These are phyloP conservation scores for Drosophila phalerata DNA, from an alignment of 2,888 invertebrate species.

Conservation along the genomic window DNA sequence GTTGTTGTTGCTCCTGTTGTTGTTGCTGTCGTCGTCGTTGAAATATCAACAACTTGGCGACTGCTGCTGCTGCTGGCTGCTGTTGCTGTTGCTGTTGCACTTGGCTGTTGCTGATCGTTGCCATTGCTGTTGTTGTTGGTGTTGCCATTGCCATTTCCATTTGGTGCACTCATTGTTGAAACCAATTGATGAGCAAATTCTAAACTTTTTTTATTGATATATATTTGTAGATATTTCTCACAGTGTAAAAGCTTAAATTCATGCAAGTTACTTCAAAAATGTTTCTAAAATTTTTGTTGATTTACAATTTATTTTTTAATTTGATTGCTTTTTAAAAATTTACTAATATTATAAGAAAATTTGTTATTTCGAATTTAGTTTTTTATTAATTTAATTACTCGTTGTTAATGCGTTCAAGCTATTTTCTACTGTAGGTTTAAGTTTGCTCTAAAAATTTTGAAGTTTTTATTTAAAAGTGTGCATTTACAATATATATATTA, in stretches of 20 bases:
- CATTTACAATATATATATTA: background rate
- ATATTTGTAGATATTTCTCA: conserved; percentile 15
- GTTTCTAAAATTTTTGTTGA: conserved; percentile 3
- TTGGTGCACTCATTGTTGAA: conserved; percentile 31
- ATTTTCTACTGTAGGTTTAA: background rate
- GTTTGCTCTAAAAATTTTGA: background rate
- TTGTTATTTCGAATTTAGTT: conserved; percentile 8
- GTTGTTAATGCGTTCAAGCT: conserved; percentile 24
- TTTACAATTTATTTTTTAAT: background rate
- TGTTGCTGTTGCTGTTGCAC: conserved; percentile 38
- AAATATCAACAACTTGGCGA: conserved; percentile 48
- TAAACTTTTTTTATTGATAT: conserved; percentile 9
- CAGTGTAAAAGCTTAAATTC: background rate
- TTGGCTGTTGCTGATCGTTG: conserved; percentile 35
- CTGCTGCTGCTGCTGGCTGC: conserved; percentile 31
- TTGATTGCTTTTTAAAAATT: background rate
- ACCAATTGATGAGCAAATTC: conserved; percentile 24
- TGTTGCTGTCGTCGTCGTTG: conserved; percentile 24
- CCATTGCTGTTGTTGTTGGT: conserved; percentile 24
- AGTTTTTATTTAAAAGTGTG: conserved; percentile 4
- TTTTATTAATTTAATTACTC: too few species aligned
- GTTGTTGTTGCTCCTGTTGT: conserved; percentile 8
- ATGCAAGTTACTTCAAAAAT: background rate
- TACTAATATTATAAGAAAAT: conserved; percentile 1
- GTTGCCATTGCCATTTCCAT: conserved; percentile 12